These are phyloP conservation scores for Meloidogyne hapla DNA, from an alignment of 1,140 invertebrate genomes.

Conservation along the genomic window DNA sequence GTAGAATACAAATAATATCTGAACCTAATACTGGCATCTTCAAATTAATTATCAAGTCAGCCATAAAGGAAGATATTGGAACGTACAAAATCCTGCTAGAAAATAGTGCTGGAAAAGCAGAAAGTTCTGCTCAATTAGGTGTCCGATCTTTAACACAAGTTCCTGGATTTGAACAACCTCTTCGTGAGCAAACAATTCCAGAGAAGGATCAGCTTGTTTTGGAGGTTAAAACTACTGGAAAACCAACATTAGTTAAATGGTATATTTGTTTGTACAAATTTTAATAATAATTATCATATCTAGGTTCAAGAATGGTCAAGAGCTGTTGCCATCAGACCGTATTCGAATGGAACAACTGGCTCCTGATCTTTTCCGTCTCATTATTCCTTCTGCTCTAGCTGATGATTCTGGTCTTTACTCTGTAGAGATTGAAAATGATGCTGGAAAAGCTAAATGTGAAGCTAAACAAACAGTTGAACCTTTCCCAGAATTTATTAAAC, in stretches of 20 bases:
- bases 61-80: constrained; percentile 52
- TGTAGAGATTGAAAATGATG: constrained; percentile 44
- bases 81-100: constrained; percentile 54
- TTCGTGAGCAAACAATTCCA: constrained; percentile 42
- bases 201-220: constrained; percentile 35
- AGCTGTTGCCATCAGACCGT: constrained; percentile 50
- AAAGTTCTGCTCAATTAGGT: constrained; percentile 51
- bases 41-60: constrained; percentile 39
- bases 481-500: constrained; percentile 53
- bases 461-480: constrained; percentile 59
- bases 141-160: no score
- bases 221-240: constrained; percentile 70
- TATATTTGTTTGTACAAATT: no score
- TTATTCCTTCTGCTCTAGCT: constrained; percentile 58
- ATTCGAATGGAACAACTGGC: constrained; percentile 62
- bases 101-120: constrained; percentile 55
- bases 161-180: constrained; percentile 28
- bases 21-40: constrained; percentile 2
- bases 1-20: constrained; percentile 37
- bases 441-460: constrained; percentile 69
- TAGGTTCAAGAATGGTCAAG: constrained; percentile 57
- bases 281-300: no score
- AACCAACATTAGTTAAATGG: constrained; percentile 67
- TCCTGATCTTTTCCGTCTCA: constrained; percentile 64
- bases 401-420: constrained; percentile 65